Conservation (phyloP, 2,888 invertebrate species). For the Acrobasis repandana region DNA sequence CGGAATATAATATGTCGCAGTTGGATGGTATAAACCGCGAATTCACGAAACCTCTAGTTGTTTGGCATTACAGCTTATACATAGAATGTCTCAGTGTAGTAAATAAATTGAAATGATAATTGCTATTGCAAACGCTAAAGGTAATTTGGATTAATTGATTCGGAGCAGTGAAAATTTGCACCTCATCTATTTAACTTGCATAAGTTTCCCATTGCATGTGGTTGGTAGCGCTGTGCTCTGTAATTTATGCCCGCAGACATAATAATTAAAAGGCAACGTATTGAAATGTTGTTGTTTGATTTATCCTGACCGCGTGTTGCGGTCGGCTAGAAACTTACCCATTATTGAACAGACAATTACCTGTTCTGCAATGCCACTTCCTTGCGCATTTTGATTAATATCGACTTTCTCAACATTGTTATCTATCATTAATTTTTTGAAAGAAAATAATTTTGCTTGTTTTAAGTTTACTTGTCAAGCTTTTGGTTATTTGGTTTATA, state of each 20-base stretch:
- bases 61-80: too few relatives aligned
- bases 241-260: slow-evolving; percentile 27
- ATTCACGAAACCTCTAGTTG: too few relatives aligned
- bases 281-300: slow-evolving; percentile 28
- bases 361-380: slow-evolving; percentile 24
- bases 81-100: neutral
- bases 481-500: neutral
- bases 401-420: slow-evolving; percentile 4
- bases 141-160: slow-evolving; percentile 35
- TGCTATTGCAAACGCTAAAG: slow-evolving; percentile 11
- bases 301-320: slow-evolving; percentile 28
- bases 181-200: slow-evolving; percentile 41
- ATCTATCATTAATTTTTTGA: neutral
- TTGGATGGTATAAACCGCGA: too few relatives aligned
- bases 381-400: slow-evolving; percentile 17
- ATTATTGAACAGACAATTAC: slow-evolving; percentile 22
- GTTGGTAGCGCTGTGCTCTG: slow-evolving; percentile 12
- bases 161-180: slow-evolving; percentile 47
- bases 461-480: neutral
- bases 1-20: too few relatives aligned
- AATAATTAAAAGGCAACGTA: slow-evolving; percentile 26
- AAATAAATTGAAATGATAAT: neutral
- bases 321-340: slow-evolving; percentile 17
- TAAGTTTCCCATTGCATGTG: slow-evolving; percentile 42
- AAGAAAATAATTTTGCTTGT: too few relatives aligned